These are phyloP conservation scores for Thomomys bottae DNA, from an alignment of 2,113 vertebrate species.

Conservation along the genomic window DNA sequence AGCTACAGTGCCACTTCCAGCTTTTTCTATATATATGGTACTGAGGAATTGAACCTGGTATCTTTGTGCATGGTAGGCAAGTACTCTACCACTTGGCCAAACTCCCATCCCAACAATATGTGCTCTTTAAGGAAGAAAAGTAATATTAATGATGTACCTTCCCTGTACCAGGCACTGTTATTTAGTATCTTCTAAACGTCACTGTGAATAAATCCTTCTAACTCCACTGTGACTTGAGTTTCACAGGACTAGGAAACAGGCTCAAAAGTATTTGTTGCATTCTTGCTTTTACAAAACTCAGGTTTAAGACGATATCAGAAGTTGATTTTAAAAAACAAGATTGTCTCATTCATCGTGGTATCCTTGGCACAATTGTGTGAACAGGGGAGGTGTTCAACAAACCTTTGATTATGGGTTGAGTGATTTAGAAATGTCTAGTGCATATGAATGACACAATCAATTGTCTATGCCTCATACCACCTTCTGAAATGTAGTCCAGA, in stretches of 20 bases:
- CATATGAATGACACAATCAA: conserved; percentile 31
- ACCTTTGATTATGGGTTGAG: not conserved
- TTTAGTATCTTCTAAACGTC: conserved; percentile 3
- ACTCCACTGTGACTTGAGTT: not conserved
- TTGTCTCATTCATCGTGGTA: conserved; percentile 11
- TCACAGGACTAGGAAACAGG: not conserved
- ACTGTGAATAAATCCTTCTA: not conserved
- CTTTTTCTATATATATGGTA: too few species aligned
- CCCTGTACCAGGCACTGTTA: not conserved
- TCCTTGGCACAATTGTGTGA: not conserved
- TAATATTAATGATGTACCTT: conserved; percentile 17
- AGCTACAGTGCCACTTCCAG: too few species aligned
- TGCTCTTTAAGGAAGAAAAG: conserved; percentile 38
- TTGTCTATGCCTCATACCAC: conserved; percentile 23
- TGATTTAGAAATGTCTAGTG: not conserved
- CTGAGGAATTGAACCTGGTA: too few species aligned
- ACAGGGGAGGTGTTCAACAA: not conserved
- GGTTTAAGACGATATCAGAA: conserved; percentile 16
- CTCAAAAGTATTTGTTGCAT: not conserved
- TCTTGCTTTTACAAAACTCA: conserved; percentile 15
- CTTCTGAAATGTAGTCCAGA: conserved; percentile 50
- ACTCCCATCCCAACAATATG: too few species aligned
- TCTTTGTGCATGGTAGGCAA: too few species aligned
- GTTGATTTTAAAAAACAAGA: conserved; percentile 8
- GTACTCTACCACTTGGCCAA: too few species aligned